Base-by-base conservation (phyloP, 2,888 invertebrate genomes). In the Baronia brevicornis region DNA sequence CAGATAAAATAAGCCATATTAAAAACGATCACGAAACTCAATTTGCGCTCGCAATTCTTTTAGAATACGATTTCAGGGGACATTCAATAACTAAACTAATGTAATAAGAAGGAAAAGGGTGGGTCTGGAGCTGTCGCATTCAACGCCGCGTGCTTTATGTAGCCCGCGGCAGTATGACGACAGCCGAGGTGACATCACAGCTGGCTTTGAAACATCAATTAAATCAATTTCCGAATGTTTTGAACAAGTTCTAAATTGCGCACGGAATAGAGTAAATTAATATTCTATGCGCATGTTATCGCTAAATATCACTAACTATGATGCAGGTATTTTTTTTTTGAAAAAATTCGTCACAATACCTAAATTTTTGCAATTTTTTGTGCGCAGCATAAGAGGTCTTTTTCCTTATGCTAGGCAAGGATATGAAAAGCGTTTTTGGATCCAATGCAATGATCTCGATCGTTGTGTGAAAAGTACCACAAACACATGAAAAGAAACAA, bases 191-290 rank as follows among this genome's bases (percentile, higher is more conserved):
- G 34, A 42, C 36, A 33, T 26, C 34, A 39, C 37, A 30, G 35
- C 30, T 39, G 42, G 29, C 37, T 39, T 37, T 28, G 33, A 39
- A 37, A 30, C 35, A 28, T 33, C 42, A 39, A 39, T 42, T 51
- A 55, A 60, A 62, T 59, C 54, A 46, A 44, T 41, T 47, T 48
- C 38, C 38, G 31, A 42, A 50, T 54, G 54, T 54, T 60, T 54
- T 48, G 47, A 48, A 57, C 53, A 45, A 38, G 38, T 39, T 49
- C 35, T 27, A 10, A 5, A 9, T 8, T 17, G 27, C 19, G n/a
- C n/a, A n/a, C n/a, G n/a, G n/a, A n/a, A n/a, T n/a, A n/a, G n/a
- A n/a, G n/a, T n/a, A n/a, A n/a, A n/a, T n/a, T n/a, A n/a, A n/a
- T n/a, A n/a, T n/a, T n/a, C n/a, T n/a, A n/a, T n/a, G n/a, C n/a